These are phyloP conservation scores for Gymnarchus niloticus DNA, from an alignment of 2,113 vertebrate genomes.

Conservation along the genomic window DNA sequence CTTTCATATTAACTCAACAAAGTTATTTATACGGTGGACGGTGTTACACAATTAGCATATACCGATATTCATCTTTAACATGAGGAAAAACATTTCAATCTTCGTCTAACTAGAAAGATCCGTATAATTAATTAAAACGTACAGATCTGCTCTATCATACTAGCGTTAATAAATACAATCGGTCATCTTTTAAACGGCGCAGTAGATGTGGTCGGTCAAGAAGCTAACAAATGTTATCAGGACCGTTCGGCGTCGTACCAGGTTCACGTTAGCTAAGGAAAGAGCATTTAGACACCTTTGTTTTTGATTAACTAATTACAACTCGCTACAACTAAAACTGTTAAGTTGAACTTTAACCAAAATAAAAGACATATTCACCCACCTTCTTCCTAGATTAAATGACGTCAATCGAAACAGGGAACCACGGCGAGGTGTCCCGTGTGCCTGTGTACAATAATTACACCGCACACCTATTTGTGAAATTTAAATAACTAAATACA, in stretches of 20 bases:
- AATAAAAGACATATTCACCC: slow-evolving; percentile 33
- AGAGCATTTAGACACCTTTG: not conserved
- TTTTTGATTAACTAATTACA: not conserved
- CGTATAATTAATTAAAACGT: too few relatives aligned
- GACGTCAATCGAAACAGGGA: slow-evolving; percentile 44
- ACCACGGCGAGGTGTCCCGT: not conserved
- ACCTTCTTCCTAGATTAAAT: slow-evolving; percentile 34
- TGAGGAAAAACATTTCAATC: too few relatives aligned
- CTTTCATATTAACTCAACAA: not conserved
- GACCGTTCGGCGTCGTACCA: not conserved
- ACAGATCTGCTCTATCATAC: not conserved
- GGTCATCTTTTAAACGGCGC: not conserved
- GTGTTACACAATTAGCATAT: not conserved
- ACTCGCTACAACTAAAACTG: not conserved
- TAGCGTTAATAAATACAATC: not conserved
- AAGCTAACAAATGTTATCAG: not conserved
- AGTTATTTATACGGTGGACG: not conserved
- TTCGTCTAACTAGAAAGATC: not conserved
- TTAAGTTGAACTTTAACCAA: not conserved
- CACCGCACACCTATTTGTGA: not conserved
- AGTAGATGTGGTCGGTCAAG: not conserved
- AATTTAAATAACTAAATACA: not conserved
- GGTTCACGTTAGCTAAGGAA: not conserved
- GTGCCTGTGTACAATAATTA: not conserved
- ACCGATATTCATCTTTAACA: not conserved